Conservation (phyloP, 2,888 invertebrate species). For the Xanthorhoe spadicearia region DNA sequence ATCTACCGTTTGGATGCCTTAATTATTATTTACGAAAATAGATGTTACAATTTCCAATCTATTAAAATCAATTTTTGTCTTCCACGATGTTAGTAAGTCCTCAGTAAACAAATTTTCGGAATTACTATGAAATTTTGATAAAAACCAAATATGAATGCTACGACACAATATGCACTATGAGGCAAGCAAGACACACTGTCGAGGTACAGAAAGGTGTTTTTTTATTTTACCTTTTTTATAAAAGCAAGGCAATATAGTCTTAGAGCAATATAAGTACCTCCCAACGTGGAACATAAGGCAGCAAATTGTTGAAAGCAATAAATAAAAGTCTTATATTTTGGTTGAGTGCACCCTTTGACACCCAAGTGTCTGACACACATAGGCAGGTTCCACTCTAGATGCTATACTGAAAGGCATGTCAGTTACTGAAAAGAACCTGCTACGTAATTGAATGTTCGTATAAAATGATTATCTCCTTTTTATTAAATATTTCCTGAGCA, state of each 20-base stretch:
- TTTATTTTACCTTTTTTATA: not conserved
- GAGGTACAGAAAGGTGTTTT: not conserved
- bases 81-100: too few relatives aligned
- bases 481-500: not conserved
- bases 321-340: slow-evolving; percentile 54
- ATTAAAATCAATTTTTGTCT: too few relatives aligned
- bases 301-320: slow-evolving; percentile 40
- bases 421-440: slow-evolving; percentile 34
- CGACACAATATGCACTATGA: not conserved
- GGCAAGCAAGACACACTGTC: not conserved
- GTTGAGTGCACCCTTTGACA: slow-evolving; percentile 58
- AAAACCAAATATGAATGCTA: not conserved
- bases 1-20: too few relatives aligned
- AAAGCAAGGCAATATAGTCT: not conserved
- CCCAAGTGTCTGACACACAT: slow-evolving; percentile 32
- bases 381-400: slow-evolving; percentile 53
- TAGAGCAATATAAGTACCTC: not conserved
- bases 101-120: too few relatives aligned
- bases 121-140: too few relatives aligned
- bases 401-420: slow-evolving; percentile 55
- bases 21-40: too few relatives aligned
- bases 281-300: slow-evolving; percentile 18
- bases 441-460: slow-evolving; percentile 31
- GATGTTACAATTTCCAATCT: too few relatives aligned
- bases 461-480: slow-evolving; percentile 1